Conservation (phyloP, 2,797 vertebrate species). For the Rhynchonycteris naso region DNA sequence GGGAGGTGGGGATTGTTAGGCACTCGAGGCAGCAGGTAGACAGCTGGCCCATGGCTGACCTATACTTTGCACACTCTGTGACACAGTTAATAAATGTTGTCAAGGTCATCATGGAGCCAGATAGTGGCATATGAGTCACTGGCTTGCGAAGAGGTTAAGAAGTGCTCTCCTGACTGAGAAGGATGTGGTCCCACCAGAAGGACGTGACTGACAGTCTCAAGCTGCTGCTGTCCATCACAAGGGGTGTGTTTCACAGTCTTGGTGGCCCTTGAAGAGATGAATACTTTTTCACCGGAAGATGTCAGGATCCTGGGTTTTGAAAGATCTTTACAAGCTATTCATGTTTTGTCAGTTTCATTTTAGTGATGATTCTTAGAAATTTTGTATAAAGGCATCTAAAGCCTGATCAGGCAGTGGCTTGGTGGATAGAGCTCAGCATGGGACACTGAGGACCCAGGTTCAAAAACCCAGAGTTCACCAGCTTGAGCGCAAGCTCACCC, state of each 20-base stretch:
- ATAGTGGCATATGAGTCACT: rapidly evolving
- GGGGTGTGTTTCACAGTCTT: background rate
- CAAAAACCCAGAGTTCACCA: too few species aligned
- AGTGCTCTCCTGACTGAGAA: background rate
- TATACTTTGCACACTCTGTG: background rate
- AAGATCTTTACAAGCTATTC: background rate
- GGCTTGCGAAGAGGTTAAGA: background rate
- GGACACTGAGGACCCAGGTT: too few species aligned
- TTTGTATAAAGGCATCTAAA: background rate
- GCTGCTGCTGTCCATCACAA: background rate
- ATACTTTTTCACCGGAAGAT: background rate
- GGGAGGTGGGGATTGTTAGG: background rate
- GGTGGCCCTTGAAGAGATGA: background rate
- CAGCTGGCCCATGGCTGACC: background rate
- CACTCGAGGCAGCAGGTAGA: too few species aligned
- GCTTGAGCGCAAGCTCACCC: too few species aligned
- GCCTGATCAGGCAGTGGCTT: too few species aligned
- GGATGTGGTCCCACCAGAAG: background rate
- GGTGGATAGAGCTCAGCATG: too few species aligned
- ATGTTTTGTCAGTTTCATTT: background rate
- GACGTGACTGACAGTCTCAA: background rate
- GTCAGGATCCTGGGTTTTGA: background rate
- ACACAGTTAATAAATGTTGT: background rate
- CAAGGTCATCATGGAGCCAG: background rate
- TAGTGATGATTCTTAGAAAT: background rate